Evolutionary conservation across 1,140 invertebrate species (phyloP).

Genomic region (Zeugodacus cucurbitae): DNA sequence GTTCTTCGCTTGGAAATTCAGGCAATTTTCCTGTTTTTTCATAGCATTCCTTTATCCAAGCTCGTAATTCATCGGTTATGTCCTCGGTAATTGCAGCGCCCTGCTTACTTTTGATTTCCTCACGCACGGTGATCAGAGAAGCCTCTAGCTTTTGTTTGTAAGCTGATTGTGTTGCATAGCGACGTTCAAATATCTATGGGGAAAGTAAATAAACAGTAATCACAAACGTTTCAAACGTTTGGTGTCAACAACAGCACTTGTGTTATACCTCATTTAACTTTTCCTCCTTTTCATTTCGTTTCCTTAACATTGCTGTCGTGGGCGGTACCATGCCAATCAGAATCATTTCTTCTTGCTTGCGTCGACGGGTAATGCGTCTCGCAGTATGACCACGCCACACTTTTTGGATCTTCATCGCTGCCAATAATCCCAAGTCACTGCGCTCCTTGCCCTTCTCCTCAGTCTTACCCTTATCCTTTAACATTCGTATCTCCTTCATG

Average conservation of each 20-base stretch:
- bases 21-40: slow-evolving; percentile 88
- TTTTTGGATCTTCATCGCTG: slow-evolving; percentile 83
- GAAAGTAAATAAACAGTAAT: background rate
- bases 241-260: background rate
- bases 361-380: slow-evolving; percentile 74
- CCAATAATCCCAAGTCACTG: slow-evolving; percentile 68
- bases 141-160: slow-evolving; percentile 73
- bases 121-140: slow-evolving; percentile 70
- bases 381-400: slow-evolving; percentile 85
- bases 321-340: slow-evolving; percentile 81
- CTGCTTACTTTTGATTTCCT: slow-evolving; percentile 73
- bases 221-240: background rate
- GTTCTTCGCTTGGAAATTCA: slow-evolving; percentile 89
- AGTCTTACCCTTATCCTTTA: slow-evolving; percentile 78
- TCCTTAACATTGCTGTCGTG: slow-evolving; percentile 57
- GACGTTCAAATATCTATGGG: slow-evolving; percentile 68
- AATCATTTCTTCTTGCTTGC: slow-evolving; percentile 85
- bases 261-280: slow-evolving; percentile 53
- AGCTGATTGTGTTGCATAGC: slow-evolving; percentile 73
- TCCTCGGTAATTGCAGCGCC: slow-evolving; percentile 80
- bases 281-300: slow-evolving; percentile 56
- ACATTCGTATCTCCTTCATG: slow-evolving; percentile 86
- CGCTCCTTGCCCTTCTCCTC: slow-evolving; percentile 69
- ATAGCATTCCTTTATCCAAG: slow-evolving; percentile 85
- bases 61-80: slow-evolving; percentile 84